Conservation (phyloP, 2,113 vertebrate genomes). For the Typhlomys cinereus region DNA sequence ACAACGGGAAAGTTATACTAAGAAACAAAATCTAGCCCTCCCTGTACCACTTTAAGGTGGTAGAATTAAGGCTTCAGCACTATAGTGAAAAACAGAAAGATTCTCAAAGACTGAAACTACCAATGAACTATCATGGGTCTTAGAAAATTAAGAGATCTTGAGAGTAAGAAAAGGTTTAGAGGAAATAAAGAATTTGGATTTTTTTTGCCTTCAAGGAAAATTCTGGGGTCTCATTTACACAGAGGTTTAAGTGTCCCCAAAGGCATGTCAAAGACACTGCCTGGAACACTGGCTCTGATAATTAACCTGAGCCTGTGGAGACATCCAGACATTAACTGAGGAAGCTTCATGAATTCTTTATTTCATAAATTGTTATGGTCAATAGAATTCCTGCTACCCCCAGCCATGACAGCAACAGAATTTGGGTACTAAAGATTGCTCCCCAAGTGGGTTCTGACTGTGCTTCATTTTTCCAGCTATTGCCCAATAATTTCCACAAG, state of each 20-base stretch:
- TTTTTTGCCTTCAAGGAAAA: conserved; percentile 11
- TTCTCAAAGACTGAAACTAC: neutral
- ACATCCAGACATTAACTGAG: neutral
- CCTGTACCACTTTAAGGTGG: neutral
- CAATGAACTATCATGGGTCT: neutral
- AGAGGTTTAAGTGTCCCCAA: neutral
- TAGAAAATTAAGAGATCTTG: neutral
- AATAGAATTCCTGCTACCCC: neutral
- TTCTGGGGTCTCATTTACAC: neutral
- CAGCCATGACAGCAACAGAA: neutral
- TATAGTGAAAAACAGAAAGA: neutral
- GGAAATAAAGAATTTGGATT: neutral
- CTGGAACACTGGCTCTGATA: conserved; percentile 1
- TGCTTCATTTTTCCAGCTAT: neutral
- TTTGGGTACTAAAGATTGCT: neutral
- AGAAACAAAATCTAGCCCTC: neutral
- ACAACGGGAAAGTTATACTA: neutral
- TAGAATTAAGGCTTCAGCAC: neutral
- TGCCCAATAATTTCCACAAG: neutral
- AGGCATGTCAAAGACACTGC: neutral
- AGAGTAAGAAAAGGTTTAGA: neutral
- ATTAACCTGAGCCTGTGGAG: neutral
- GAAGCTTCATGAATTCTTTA: neutral
- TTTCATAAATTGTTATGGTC: neutral
- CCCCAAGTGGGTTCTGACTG: neutral